Percentiles rank a stretch among this genome's conserved stretches.
phyloP scores from a whole-genome alignment of 2,888 invertebrate genomes.

The Zele albiditarsus region DNA sequence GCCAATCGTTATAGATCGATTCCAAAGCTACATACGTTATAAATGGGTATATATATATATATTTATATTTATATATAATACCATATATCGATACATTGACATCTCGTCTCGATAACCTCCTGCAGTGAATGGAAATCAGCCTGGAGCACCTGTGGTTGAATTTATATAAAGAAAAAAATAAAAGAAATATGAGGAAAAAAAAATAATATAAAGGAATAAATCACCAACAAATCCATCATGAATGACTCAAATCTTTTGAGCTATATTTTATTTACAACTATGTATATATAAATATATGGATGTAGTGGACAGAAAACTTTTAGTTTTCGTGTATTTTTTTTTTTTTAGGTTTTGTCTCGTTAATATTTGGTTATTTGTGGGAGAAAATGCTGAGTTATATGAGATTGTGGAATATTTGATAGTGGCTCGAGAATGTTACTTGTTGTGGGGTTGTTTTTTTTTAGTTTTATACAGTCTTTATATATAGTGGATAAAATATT shows the following conservation, averaged over 20 bases:
- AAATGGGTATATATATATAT: background rate
- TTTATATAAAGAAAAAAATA: background rate
- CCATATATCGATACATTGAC: conserved; percentile 31
- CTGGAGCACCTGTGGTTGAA: conserved; percentile 28
- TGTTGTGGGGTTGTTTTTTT: no score
- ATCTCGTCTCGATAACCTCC: conserved; percentile 34
- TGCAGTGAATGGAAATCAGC: conserved; percentile 31
- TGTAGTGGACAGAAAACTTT: no score
- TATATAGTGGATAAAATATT: no score
- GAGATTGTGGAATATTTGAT: no score
- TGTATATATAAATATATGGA: no score
- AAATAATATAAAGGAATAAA: conserved; percentile 4
- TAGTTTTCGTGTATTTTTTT: no score
- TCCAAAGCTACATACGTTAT: background rate
- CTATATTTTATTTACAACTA: background rate
- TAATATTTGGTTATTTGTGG: no score
- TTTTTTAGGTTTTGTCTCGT: no score
- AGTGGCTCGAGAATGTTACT: no score
- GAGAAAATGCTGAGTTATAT: no score
- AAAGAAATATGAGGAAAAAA: background rate
- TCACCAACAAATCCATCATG: conserved; percentile 23
- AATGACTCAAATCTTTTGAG: background rate
- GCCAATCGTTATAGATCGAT: conserved; percentile 19
- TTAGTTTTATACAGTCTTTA: no score
- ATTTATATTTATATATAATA: background rate